A percentile compares a stretch with the other conserved stretches of the same genome.
These are phyloP conservation scores for Emmelina monodactyla DNA, from an alignment of 2,888 invertebrate genomes.

Conservation along the genomic window DNA sequence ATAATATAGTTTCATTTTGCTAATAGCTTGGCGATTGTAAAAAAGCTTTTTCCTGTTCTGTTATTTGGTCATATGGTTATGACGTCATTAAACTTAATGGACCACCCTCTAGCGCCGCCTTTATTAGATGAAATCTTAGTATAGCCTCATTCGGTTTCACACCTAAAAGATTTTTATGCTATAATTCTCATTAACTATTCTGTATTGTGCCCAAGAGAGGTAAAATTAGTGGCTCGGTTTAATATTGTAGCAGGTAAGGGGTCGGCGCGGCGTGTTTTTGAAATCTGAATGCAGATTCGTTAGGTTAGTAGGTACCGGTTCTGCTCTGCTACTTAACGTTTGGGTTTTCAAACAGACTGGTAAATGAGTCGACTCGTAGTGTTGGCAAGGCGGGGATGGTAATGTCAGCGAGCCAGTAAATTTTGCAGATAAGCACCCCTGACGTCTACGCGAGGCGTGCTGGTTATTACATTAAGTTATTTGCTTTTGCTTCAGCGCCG, in stretches of 20 bases:
- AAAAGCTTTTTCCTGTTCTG: conserved; percentile 51
- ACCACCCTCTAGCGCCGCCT: conserved; percentile 33
- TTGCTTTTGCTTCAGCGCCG: conserved; percentile 44
- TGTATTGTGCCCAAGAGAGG: background rate
- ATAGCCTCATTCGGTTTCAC: conserved; percentile 8
- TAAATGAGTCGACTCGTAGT: conserved; percentile 53
- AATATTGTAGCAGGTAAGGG: background rate
- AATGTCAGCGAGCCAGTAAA: conserved; percentile 59
- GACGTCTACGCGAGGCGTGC: conserved; percentile 41
- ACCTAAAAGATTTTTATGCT: conserved; percentile 1
- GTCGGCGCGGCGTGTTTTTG: conserved; percentile 1
- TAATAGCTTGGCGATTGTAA: too few species aligned
- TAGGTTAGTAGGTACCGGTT: too few species aligned
- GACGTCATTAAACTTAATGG: conserved; percentile 55
- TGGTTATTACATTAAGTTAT: conserved; percentile 54
- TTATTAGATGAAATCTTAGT: conserved; percentile 40
- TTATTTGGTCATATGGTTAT: conserved; percentile 51
- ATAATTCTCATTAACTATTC: background rate
- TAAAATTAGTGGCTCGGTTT: background rate
- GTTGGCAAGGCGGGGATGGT: conserved; percentile 49
- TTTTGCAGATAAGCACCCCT: conserved; percentile 53
- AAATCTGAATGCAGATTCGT: conserved; percentile 12
- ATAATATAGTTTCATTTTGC: too few species aligned
- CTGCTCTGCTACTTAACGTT: conserved; percentile 29
- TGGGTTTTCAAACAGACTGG: conserved; percentile 49